Percentiles rank a stretch among this genome's conserved stretches.
Evolutionary conservation across 2,113 vertebrate species (phyloP).

Genomic region (Onychostoma macrolepis): DNA sequence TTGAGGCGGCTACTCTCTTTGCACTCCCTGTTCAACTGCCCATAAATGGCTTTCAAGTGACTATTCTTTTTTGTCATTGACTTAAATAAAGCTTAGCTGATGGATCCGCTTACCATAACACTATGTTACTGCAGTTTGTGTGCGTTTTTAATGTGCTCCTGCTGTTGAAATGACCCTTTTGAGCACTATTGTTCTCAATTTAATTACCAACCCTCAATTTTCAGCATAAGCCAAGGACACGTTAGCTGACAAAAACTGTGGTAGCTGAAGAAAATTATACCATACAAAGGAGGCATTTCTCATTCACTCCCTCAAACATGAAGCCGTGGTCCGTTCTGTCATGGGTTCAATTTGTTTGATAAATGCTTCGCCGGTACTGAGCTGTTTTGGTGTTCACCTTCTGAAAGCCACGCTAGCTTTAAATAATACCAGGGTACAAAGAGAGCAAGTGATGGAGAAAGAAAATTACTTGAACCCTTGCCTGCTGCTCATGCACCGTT

Average conservation of each 20-base stretch:
- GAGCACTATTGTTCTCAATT: conserved; percentile 9
- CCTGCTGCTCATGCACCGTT: neutral
- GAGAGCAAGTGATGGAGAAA: neutral
- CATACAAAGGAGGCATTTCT: conserved; percentile 1
- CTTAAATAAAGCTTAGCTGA: conserved; percentile 36
- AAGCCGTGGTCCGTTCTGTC: conserved; percentile 49
- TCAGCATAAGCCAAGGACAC: conserved; percentile 1
- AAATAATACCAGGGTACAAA: conserved; percentile 38
- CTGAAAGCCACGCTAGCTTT: conserved; percentile 47
- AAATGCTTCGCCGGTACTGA: conserved; percentile 52
- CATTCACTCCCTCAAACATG: conserved; percentile 47
- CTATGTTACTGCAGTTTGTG: conserved; percentile 5
- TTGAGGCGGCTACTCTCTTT: neutral
- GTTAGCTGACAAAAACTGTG: neutral
- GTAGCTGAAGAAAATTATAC: neutral
- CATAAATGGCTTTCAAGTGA: conserved; percentile 8
- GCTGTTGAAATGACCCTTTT: conserved; percentile 35
- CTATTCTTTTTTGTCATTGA: conserved; percentile 13
- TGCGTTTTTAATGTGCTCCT: neutral
- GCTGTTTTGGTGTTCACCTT: conserved; percentile 55
- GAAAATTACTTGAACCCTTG: conserved; percentile 27
- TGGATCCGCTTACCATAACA: neutral
- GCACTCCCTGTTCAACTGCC: neutral
- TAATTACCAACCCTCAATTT: neutral
- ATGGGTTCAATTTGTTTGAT: conserved; percentile 60